Percentiles rank a stretch among this genome's conserved stretches.
Evolutionary conservation across 2,888 invertebrate genomes (phyloP).

Genomic region (Synanthedon formicaeformis): DNA sequence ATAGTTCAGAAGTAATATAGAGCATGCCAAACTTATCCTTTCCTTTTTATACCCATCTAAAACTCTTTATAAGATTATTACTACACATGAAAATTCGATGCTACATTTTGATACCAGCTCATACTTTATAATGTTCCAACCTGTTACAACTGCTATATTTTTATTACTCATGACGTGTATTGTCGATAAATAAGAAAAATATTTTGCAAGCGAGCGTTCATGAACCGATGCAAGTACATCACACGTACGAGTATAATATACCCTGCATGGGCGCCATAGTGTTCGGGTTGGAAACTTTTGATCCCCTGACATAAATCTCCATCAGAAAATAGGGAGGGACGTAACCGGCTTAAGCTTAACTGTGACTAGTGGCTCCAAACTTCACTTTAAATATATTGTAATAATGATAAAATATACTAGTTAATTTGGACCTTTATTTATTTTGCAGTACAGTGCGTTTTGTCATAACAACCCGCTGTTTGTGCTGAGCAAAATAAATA

Average conservation of each 20-base stretch:
- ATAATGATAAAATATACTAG: constrained; percentile 66
- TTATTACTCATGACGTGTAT: constrained; percentile 44
- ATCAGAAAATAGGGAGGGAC: constrained; percentile 68
- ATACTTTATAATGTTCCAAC: constrained; percentile 3
- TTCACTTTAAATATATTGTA: constrained; percentile 67
- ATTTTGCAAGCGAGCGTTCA: constrained; percentile 34
- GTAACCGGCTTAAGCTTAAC: constrained; percentile 71
- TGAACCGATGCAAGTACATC: constrained; percentile 21
- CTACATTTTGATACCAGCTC: too few relatives aligned
- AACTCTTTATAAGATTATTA: too few relatives aligned
- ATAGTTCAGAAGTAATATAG: too few relatives aligned
- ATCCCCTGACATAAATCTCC: constrained; percentile 70
- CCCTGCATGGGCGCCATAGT: constrained; percentile 17
- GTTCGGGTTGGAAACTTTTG: constrained; percentile 63
- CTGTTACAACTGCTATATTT: constrained; percentile 29
- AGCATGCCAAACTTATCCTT: too few relatives aligned
- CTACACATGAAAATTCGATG: too few relatives aligned
- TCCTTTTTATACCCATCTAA: too few relatives aligned
- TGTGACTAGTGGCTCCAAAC: constrained; percentile 61
- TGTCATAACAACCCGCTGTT: constrained; percentile 43
- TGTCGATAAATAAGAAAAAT: constrained; percentile 35
- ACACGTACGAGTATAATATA: constrained; percentile 13
- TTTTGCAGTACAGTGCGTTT: constrained; percentile 48
- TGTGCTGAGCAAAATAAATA: constrained; percentile 38
- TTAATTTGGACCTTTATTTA: constrained; percentile 59